phyloP scores from a whole-genome alignment of 2,113 vertebrate species.

The Phalacrocorax aristotelis region DNA sequence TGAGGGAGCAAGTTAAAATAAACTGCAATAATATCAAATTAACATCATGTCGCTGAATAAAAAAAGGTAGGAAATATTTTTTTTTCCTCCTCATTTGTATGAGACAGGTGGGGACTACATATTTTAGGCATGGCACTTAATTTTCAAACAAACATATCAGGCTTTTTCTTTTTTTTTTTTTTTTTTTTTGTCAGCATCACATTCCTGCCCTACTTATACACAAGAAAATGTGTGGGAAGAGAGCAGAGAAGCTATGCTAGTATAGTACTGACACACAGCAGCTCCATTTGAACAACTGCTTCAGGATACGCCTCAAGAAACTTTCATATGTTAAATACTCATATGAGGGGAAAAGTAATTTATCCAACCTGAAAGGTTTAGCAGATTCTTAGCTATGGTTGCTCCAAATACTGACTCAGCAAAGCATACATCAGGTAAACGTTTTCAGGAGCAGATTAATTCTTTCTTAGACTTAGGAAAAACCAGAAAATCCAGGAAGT shows the following conservation, averaged over 20 bases:
- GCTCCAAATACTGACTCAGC: neutral
- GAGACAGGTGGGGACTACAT: neutral
- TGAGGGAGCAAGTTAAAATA: neutral
- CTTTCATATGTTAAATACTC: slow-evolving; percentile 22
- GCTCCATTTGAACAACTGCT: slow-evolving; percentile 23
- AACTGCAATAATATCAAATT: neutral
- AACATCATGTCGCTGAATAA: neutral
- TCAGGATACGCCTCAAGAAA: slow-evolving; percentile 38
- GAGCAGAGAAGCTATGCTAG: neutral
- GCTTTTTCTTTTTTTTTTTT: fast-evolving
- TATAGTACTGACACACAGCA: neutral
- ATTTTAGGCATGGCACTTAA: neutral
- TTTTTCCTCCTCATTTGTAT: neutral
- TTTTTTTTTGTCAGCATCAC: neutral
- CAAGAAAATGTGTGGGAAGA: neutral
- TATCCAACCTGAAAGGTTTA: neutral
- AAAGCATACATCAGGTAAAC: neutral
- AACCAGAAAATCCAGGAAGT: neutral
- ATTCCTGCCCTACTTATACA: neutral
- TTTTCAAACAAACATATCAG: neutral
- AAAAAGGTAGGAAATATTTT: neutral
- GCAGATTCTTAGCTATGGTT: neutral
- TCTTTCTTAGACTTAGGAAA: neutral
- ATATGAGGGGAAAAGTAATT: neutral
- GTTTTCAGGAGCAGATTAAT: neutral